Conservation (phyloP, 1,140 invertebrate species). For the Zaprionus vittiger region DNA sequence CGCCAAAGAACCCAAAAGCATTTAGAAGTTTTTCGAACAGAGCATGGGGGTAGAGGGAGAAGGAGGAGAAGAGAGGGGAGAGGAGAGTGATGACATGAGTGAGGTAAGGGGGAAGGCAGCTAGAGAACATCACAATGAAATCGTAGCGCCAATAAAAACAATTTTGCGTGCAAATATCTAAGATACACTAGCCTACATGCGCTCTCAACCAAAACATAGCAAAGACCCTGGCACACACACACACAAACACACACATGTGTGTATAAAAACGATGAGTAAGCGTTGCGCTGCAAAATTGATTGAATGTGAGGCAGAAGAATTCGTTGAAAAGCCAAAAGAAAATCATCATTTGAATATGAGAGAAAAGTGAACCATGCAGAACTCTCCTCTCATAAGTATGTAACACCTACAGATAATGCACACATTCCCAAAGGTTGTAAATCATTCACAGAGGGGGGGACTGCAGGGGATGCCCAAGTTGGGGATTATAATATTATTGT, state of each 20-base stretch:
- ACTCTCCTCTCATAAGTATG: neutral
- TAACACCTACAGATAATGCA: conserved; percentile 41
- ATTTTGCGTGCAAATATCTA: conserved; percentile 84
- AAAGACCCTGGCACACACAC: conserved; percentile 75
- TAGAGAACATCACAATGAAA: conserved; percentile 50
- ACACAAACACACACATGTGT: conserved; percentile 27
- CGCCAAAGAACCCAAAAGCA: neutral
- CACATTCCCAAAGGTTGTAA: conserved; percentile 25
- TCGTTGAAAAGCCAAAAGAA: conserved; percentile 19
- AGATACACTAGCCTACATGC: conserved; percentile 84
- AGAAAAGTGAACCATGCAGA: conserved; percentile 20
- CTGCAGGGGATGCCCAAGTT: neutral
- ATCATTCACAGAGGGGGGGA: conserved; percentile 20
- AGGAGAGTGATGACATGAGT: neutral
- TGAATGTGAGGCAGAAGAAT: conserved; percentile 42
- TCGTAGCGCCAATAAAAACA: conserved; percentile 61
- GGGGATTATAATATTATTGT: conserved; percentile 29
- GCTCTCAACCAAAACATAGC: conserved; percentile 81
- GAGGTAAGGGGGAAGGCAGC: neutral
- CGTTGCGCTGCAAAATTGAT: conserved; percentile 63
- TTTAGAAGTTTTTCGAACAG: neutral
- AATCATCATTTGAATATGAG: conserved; percentile 11
- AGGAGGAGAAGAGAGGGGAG: no score
- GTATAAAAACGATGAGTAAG: conserved; percentile 66
- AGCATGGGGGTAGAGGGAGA: no score